A percentile compares a stretch with the other conserved stretches of the same genome.
Evolutionary conservation across 2,888 invertebrate genomes (phyloP).

Genomic region (Drosophila helvetica): DNA sequence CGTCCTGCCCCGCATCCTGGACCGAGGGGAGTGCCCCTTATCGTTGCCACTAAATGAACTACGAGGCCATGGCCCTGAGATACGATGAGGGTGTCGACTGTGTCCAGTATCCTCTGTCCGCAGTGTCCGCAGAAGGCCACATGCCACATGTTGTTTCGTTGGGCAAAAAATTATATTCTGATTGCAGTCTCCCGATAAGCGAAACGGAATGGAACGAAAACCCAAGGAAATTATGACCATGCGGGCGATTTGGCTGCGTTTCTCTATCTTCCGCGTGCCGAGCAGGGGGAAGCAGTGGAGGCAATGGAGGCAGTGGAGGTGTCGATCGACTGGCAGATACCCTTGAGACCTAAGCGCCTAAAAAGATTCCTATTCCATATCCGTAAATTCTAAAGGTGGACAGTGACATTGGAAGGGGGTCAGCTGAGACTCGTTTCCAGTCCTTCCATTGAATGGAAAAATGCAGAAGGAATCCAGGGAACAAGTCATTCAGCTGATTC

Average conservation of each 20-base stretch:
- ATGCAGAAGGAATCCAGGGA: too few relatives aligned
- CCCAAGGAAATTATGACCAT: constrained; percentile 69
- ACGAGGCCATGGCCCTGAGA: constrained; percentile 50
- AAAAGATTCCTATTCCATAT: too few relatives aligned
- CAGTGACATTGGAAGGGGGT: too few relatives aligned
- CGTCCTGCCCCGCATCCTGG: constrained; percentile 10
- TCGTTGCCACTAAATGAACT: constrained; percentile 59
- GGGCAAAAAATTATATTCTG: constrained; percentile 73
- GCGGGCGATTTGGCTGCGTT: constrained; percentile 60
- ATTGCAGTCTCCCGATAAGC: constrained; percentile 74
- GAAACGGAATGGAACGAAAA: constrained; percentile 43
- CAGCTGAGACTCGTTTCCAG: too few relatives aligned
- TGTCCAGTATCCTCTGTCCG: neutral
- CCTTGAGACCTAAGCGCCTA: neutral
- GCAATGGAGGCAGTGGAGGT: too few relatives aligned
- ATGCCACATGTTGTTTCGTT: constrained; percentile 36
- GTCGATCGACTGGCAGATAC: neutral
- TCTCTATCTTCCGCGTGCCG: constrained; percentile 23
- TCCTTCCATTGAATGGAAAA: neutral
- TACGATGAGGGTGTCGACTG: constrained; percentile 52
- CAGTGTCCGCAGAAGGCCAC: constrained; percentile 35
- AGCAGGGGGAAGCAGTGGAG: neutral
- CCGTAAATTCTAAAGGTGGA: too few relatives aligned
- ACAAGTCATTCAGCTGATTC: too few relatives aligned
- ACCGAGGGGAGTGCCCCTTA: constrained; percentile 51